phyloP scores from a whole-genome alignment of 2,113 vertebrate genomes.

The Cebus imitator region DNA sequence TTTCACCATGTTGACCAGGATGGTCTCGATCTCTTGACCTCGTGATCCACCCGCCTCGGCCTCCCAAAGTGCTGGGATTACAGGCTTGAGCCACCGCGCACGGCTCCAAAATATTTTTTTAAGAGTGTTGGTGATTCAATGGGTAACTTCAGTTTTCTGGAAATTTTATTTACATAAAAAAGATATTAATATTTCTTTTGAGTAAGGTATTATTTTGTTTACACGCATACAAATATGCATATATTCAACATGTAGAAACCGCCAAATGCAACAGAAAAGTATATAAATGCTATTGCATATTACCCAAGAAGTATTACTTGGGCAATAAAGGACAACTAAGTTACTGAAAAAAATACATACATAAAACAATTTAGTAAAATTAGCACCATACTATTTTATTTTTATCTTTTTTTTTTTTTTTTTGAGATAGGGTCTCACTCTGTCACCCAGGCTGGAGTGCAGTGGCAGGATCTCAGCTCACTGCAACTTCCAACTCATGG shows the following conservation, averaged over 20 bases:
- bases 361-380: slow-evolving; percentile 16
- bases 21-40: too few species aligned
- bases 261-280: neutral
- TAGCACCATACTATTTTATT: neutral
- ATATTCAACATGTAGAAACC: slow-evolving; percentile 6
- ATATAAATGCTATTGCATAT: neutral
- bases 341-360: neutral
- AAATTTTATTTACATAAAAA: slow-evolving; percentile 35
- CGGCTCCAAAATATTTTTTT: neutral
- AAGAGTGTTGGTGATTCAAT: neutral
- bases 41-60: too few species aligned
- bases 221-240: neutral
- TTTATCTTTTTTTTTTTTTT: too few species aligned
- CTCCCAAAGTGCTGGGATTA: too few species aligned
- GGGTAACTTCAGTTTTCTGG: slow-evolving; percentile 35
- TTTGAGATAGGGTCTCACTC: too few species aligned
- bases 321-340: neutral
- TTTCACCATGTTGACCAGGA: too few species aligned
- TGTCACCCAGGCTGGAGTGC: too few species aligned
- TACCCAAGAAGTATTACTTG: slow-evolving; percentile 13
- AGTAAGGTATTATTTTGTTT: neutral
- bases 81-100: too few species aligned
- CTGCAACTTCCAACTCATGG: too few species aligned
- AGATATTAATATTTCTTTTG: neutral
- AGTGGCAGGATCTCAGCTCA: too few species aligned